phyloP scores from a whole-genome alignment of 2,797 vertebrate species.

The Emydoidea blandingii region DNA sequence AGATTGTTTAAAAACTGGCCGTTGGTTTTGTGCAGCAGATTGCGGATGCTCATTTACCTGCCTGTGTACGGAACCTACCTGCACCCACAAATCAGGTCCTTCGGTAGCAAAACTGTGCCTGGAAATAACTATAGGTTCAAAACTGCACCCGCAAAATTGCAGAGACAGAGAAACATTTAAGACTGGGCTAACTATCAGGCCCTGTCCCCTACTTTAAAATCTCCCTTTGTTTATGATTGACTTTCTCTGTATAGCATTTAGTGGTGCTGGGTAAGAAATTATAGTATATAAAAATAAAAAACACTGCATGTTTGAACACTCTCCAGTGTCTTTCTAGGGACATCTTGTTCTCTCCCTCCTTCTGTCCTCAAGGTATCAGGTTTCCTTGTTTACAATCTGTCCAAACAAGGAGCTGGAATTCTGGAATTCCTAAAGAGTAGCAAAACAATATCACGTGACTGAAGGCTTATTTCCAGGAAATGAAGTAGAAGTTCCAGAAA shows the following conservation, averaged over 20 bases:
- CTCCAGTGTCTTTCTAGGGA: conserved; percentile 66
- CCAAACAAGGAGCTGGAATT: conserved; percentile 75
- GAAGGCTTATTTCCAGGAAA: conserved; percentile 75
- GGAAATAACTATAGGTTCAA: conserved; percentile 10
- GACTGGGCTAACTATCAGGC: not conserved
- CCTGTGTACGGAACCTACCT: not conserved
- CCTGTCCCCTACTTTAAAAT: conserved; percentile 16
- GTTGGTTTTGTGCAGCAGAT: not conserved
- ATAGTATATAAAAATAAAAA: conserved; percentile 42
- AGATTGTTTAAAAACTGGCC: not conserved
- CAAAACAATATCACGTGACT: conserved; percentile 76
- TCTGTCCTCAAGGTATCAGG: conserved; percentile 70
- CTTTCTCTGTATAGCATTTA: conserved; percentile 20
- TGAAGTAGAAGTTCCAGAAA: conserved; percentile 53
- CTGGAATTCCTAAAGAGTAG: conserved; percentile 79
- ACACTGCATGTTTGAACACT: conserved; percentile 53
- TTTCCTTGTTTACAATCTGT: conserved; percentile 78
- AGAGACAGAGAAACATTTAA: not conserved
- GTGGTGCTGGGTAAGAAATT: conserved; percentile 25
- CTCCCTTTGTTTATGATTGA: not conserved
- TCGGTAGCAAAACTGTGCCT: not conserved
- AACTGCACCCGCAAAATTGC: conserved; percentile 1
- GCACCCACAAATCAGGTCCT: not conserved
- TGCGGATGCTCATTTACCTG: conserved; percentile 19
- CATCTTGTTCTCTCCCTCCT: conserved; percentile 73